Conservation (phyloP, 2,888 invertebrate species). For the Chrysomela aeneicollis region DNA sequence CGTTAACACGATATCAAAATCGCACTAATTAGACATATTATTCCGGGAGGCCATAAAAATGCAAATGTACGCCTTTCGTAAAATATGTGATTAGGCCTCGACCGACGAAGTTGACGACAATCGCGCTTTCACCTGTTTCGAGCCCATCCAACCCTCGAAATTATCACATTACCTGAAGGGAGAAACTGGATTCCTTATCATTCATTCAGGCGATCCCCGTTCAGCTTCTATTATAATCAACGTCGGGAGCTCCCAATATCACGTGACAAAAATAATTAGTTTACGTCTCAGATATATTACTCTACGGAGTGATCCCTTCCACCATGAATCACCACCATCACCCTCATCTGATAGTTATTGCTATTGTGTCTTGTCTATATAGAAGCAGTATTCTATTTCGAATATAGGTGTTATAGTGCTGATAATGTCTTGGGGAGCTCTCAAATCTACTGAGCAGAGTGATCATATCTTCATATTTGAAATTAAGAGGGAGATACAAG, state of each 20-base stretch:
- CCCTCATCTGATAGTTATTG: too few species aligned
- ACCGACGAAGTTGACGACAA: slow-evolving; percentile 24
- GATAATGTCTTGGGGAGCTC: too few species aligned
- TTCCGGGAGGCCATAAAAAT: slow-evolving; percentile 36
- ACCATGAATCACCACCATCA: too few species aligned
- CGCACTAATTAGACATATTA: slow-evolving; percentile 32
- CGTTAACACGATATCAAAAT: slow-evolving; percentile 28
- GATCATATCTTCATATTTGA: too few species aligned
- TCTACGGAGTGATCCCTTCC: too few species aligned
- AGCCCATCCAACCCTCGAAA: slow-evolving; percentile 13
- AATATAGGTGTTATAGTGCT: too few species aligned
- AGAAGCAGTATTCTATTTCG: too few species aligned
- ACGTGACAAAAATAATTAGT: slow-evolving; percentile 7
- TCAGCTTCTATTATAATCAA: slow-evolving; percentile 28
- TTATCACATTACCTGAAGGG: slow-evolving; percentile 25
- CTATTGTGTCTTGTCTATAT: too few species aligned
- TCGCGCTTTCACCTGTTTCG: slow-evolving; percentile 20
- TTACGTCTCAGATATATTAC: not conserved
- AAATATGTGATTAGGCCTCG: slow-evolving; percentile 30
- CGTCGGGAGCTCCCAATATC: slow-evolving; percentile 18
- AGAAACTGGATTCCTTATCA: slow-evolving; percentile 26
- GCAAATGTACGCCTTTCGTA: slow-evolving; percentile 31
- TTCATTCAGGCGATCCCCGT: slow-evolving; percentile 24
- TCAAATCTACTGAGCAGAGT: too few species aligned
- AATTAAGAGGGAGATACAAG: too few species aligned